Conservation (phyloP, 35 echinoderm and acorn worm species). For the Heliocidaris erythrogramma region DNA sequence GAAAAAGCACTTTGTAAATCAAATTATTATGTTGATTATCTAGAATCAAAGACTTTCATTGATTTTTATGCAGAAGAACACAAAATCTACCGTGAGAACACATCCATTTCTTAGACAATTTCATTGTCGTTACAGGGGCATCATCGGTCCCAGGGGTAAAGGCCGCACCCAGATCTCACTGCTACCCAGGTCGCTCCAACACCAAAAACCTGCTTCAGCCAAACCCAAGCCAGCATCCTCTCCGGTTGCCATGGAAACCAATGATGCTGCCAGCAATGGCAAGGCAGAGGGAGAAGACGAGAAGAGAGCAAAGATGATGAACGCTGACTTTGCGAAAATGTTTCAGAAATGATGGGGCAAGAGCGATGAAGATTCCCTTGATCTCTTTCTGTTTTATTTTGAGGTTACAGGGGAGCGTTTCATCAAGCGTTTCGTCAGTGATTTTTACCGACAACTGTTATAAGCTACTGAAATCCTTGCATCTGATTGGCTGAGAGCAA, state of each 20-base stretch:
- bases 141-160: constrained; percentile 88
- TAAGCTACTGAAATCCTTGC: too few species aligned
- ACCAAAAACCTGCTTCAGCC: constrained; percentile 2
- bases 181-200: constrained; percentile 80
- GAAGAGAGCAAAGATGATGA: constrained; percentile 59
- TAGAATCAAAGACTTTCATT: too few species aligned
- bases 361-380: neutral
- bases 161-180: constrained; percentile 86
- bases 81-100: too few species aligned
- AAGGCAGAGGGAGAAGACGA: neutral
- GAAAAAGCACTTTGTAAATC: too few species aligned
- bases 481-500: too few species aligned
- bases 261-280: constrained; percentile 8
- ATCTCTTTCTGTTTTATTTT: neutral
- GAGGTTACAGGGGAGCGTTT: too few species aligned
- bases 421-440: too few species aligned
- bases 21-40: too few species aligned
- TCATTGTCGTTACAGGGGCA: constrained; percentile 57
- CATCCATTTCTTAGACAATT: neutral
- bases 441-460: too few species aligned
- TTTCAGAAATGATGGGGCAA: constrained; percentile 55
- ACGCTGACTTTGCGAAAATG: constrained; percentile 97
- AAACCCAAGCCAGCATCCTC: neutral
- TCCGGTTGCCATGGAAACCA: constrained; percentile 13
- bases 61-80: too few species aligned